Percentiles rank a stretch among this genome's conserved stretches.
phyloP scores from a whole-genome alignment of 2,113 vertebrate species.

The Tyto alba region DNA sequence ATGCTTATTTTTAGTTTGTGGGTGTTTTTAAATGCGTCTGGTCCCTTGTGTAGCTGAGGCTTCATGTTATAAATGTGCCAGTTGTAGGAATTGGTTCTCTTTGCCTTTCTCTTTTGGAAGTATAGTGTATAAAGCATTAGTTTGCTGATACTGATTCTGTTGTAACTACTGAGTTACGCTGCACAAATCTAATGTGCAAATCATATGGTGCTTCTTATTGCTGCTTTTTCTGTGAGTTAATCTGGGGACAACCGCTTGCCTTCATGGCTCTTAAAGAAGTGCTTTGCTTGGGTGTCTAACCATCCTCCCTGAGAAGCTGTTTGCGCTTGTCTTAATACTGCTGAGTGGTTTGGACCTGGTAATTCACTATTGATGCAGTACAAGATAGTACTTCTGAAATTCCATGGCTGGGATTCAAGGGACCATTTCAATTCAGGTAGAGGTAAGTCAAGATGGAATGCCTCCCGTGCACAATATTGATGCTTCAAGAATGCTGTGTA shows the following conservation, averaged over 20 bases:
- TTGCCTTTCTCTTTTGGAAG: background rate
- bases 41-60: background rate
- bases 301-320: background rate
- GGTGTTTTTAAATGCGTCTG: background rate
- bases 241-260: background rate
- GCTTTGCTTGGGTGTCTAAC: background rate
- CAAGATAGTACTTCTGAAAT: background rate
- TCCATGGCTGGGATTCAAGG: background rate
- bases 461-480: background rate
- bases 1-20: background rate
- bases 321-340: background rate
- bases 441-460: background rate
- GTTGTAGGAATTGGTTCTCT: background rate
- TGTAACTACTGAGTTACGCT: background rate
- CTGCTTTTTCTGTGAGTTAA: background rate
- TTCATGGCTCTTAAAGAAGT: background rate
- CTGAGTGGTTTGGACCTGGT: background rate
- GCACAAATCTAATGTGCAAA: background rate
- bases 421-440: background rate
- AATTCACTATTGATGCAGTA: background rate
- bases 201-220: background rate
- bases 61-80: background rate
- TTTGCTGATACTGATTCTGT: background rate
- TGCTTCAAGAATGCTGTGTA: background rate
- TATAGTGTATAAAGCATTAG: background rate